Base-by-base conservation (phyloP, 2,797 vertebrate species). In the Serranus cabrilla region DNA sequence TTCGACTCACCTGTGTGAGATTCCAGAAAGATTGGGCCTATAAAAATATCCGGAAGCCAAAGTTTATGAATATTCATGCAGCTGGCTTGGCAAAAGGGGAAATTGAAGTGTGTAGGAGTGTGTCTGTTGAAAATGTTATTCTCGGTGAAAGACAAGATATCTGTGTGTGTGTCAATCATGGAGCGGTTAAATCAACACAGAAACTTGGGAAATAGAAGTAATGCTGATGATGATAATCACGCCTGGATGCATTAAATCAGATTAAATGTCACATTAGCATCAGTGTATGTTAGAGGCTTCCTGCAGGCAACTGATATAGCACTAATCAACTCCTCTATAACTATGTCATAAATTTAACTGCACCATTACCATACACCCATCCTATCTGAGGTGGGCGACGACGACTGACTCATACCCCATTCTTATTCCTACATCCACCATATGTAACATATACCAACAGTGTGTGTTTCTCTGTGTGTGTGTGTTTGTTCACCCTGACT, bases 231-330 rank as follows among this genome's bases (percentile, higher is more conserved):
- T 71, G 58, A 50, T 85, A 57, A 87, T 77, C 51, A 49, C 52
- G 50, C 27, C 11, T 58, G 13, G 70, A 60, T 82, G 63, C 58
- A 74, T 85, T 61, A 71, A 69, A 61, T 83, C 71, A 82, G 82
- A 82, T 81, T 72, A 76, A 88, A 87, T 87, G 89, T 87, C 79
- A 84, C 61, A 79, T 83, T 68, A 75, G 71, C 81, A 74, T 87
- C 55, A 60, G 66, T 74, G 51, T 60, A 62, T 74, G 75, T 78
- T 67, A 11, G 49, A 47, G 42, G 72, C 66, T 56, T 66, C 73
- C 73, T 31, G 59, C 45, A 43, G 59, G 45, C 62, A 61, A 7
- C 72, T 65, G 56, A 61, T 71, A 56, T 60, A 17, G 50, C 5
- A 27, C 74, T 74, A 65, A 84, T 89, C 72, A 78, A 13, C 76